Conservation (phyloP, 1,140 invertebrate genomes). For the Drosophila sechellia region DNA sequence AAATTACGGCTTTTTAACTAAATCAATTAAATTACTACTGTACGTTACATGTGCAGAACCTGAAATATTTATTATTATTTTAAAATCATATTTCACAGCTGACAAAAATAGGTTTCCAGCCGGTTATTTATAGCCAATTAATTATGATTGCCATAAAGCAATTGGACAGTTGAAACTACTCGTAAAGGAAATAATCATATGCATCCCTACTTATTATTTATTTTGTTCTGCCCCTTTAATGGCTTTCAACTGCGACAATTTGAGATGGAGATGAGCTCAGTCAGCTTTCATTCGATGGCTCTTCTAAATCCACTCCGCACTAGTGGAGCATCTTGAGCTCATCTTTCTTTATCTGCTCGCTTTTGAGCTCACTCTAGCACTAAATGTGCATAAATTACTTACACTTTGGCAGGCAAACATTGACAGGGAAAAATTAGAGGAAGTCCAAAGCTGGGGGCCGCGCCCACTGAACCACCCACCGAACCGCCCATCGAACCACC, state of each 20-base stretch:
- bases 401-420: slow-evolving; percentile 81
- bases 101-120: background rate
- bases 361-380: slow-evolving; percentile 79
- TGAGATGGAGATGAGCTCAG: slow-evolving; percentile 18
- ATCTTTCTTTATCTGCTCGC: slow-evolving; percentile 48
- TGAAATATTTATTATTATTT: background rate
- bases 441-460: slow-evolving; percentile 5
- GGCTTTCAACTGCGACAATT: slow-evolving; percentile 13
- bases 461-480: slow-evolving; percentile 26
- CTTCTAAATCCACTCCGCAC: background rate
- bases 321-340: slow-evolving; percentile 40
- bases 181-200: slow-evolving; percentile 9
- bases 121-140: slow-evolving; percentile 6
- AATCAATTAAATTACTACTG: background rate
- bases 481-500: background rate
- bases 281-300: slow-evolving; percentile 5
- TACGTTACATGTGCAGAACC: background rate
- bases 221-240: slow-evolving; percentile 6
- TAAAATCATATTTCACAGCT: background rate
- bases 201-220: background rate
- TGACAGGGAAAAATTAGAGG: slow-evolving; percentile 55
- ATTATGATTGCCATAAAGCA: slow-evolving; percentile 1
- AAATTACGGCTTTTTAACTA: background rate
- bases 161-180: background rate
- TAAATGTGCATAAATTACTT: slow-evolving; percentile 83